phyloP scores from a whole-genome alignment of 2,113 vertebrate genomes.

The Nycticorax nycticorax region DNA sequence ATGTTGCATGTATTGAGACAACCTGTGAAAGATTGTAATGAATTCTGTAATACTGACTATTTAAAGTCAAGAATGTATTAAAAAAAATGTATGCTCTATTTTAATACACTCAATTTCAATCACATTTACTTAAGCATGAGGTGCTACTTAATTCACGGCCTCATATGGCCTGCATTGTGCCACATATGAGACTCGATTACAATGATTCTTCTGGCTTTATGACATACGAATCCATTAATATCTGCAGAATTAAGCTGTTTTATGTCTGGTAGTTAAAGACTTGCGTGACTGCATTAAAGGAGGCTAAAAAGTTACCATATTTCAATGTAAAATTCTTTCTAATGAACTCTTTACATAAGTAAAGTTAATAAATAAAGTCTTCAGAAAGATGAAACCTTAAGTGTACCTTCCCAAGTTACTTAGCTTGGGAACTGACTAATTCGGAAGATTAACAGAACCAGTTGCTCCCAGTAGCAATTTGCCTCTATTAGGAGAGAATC shows the following conservation, averaged over 20 bases:
- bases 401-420: not conserved
- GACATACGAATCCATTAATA: constrained; percentile 14
- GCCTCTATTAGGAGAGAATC: not conserved
- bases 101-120: not conserved
- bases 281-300: not conserved
- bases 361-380: constrained; percentile 13
- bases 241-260: constrained; percentile 9
- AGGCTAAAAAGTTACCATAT: constrained; percentile 13
- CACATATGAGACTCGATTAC: not conserved
- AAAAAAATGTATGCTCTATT: not conserved
- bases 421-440: not conserved
- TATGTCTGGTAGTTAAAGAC: constrained; percentile 8
- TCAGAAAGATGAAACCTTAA: not conserved
- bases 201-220: constrained; percentile 1
- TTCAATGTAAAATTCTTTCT: constrained; percentile 28
- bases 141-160: not conserved
- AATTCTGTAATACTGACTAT: not conserved
- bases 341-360: constrained; percentile 7
- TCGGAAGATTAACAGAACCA: not conserved
- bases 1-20: not conserved
- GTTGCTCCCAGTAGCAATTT: not conserved
- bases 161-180: not conserved
- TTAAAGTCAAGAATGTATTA: not conserved
- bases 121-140: not conserved
- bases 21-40: not conserved